Base-by-base conservation (phyloP, 2,888 invertebrate species). In the Achlya flavicornis region DNA sequence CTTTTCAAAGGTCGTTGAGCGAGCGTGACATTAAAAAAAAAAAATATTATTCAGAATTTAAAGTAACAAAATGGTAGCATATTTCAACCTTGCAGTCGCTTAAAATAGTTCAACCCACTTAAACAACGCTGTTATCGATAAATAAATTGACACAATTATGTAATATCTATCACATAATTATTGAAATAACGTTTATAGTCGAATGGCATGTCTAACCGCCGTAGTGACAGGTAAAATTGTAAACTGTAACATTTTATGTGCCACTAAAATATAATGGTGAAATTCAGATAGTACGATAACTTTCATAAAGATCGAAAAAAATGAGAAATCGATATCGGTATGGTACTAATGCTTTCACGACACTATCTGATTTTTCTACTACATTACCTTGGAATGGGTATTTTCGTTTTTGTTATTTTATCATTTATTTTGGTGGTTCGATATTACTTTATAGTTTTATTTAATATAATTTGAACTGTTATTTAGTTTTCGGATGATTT, bases 121-220 rank as follows among this genome's bases (percentile, higher is more conserved):
- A 43, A 41, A 41, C 41, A 11, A 16, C 65, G 66, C 66, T 64
- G 68, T 71, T 77, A 76, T 78, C 76, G 72, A 78, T 75, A 75
- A 71, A 78, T 76, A 69, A 68, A 74, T 74, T 64, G 73, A 69
- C 66, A 72, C 76, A 74, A 75, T 74, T 67, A 77, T 75, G 72
- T 71, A 71, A 68, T 68, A 75, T 76, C 72, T 66, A 72, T 76
- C 72, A 73, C 73, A 64, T 84, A 75, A 74, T 75, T 72, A 71
- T 66, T 65, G 71, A 66, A 64, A 68, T 77, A 74, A 76, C 70
- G 71, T 68, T 79, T 79, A 83, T 79, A 66, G 80, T 64, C 38
- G 69, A 63, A 73, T 86, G 66, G 86, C 87, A 81, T 86, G 87
- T 78, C 73, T 73, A 66, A 72, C 65, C 63, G 66, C 75, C 71